Conservation (phyloP, 2,113 vertebrate species). For the Malurus cyaneus region DNA sequence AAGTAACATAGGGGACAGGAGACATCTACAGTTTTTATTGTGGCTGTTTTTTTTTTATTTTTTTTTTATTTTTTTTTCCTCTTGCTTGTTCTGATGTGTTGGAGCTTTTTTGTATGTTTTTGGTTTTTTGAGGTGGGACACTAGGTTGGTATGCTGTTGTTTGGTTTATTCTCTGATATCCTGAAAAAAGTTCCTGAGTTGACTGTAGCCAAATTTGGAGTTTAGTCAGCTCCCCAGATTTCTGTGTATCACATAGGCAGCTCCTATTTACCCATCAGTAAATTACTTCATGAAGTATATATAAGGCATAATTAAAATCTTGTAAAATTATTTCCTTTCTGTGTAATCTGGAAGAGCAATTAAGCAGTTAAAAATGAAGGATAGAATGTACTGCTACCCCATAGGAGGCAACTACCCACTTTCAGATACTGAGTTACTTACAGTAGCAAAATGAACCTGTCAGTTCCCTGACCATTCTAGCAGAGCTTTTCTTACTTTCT, state of each 20-base stretch:
- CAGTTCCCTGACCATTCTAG: background rate
- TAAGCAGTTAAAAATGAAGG: background rate
- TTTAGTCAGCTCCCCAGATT: background rate
- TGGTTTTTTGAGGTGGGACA: rapidly evolving
- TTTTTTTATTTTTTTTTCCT: too few relatives aligned
- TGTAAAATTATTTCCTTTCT: background rate
- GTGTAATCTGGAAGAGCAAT: background rate
- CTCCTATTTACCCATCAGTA: background rate
- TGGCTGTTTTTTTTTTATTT: background rate
- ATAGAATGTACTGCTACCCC: background rate
- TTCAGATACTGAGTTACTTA: background rate
- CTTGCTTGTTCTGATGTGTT: background rate
- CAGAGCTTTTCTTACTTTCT: background rate
- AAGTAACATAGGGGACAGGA: background rate
- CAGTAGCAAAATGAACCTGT: background rate
- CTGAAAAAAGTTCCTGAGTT: background rate
- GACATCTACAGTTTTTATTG: background rate
- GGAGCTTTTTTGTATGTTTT: background rate
- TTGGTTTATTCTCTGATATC: background rate
- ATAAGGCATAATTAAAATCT: background rate
- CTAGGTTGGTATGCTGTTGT: background rate
- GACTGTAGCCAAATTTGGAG: background rate
- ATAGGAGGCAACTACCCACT: background rate
- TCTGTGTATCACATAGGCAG: background rate
- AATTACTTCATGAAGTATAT: background rate